Evolutionary conservation across 2,797 vertebrate species (phyloP), one percentile per base, ranked within the genome.

Genomic region (Garrulus glandarius): DNA sequence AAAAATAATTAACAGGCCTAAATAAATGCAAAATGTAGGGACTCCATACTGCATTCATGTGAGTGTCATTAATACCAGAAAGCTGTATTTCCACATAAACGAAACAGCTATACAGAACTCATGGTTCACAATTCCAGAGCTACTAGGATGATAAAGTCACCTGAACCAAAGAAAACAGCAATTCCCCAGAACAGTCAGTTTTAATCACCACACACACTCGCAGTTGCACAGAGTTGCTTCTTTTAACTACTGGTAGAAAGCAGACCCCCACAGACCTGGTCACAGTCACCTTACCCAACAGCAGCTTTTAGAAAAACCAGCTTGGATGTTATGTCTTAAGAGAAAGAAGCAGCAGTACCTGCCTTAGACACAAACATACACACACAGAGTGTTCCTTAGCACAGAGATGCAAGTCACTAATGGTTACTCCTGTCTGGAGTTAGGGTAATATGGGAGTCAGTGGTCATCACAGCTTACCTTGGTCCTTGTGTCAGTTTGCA

Each of bases 71-170:
- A 70, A 29, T 29, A 81, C 20, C 46, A 68, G 20, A 49, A 92
- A 78, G 22, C 19, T 56, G 3, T 29, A 71, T n/a, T 68, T n/a
- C 36, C 56, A 71, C 8, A 67, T 3, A 30, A 61, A 57, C 11
- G 57, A 27, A 80, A 53, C 9, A 29, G 5, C n/a, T 55, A 29
- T 9, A 16, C 57, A 67, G 26, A 26, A 67, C 47, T 44, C 68
- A 44, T 2, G 0, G 49, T 18, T 46, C 27, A 19, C 1, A 0
- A 59, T 34, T 74, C 46, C 50, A 55, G 13, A 57, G 37, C 27
- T 63, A 47, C 37, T 23, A 10, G 78, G n/a, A 75, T 12, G 13
- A 60, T 12, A 18, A 36, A 64, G 34, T 68, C 65, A 60, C 30
- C 17, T 10, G 34, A 86, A 70, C 6, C 21, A 71, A 89, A 55